Conservation (phyloP, 30 jellyfish, hydroid and myxozoan species). For the Clytia hemisphaerica region DNA sequence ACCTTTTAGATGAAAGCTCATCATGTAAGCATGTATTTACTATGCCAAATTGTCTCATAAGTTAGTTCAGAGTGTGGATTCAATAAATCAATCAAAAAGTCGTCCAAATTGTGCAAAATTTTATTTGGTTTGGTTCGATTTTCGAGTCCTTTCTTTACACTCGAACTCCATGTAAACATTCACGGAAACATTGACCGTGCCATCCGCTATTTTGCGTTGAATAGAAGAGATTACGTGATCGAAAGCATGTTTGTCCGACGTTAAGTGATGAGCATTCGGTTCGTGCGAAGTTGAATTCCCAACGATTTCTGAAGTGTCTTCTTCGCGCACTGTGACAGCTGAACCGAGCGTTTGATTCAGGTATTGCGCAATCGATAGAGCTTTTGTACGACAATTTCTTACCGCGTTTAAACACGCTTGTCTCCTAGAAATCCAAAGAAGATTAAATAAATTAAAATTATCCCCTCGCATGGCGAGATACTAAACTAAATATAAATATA, state of each 20-base stretch:
- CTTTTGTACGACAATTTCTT: constrained; percentile 65
- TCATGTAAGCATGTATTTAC: too few species aligned
- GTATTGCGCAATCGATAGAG: constrained; percentile 77
- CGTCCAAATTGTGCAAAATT: too few species aligned
- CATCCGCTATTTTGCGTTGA: constrained; percentile 8
- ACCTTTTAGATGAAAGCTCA: too few species aligned
- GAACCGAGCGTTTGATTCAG: constrained; percentile 71
- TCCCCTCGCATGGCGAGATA: too few species aligned
- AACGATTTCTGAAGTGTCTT: constrained; percentile 42
- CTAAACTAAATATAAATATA: too few species aligned
- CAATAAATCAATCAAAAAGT: too few species aligned
- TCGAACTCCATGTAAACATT: constrained; percentile 16
- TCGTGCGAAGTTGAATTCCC: constrained; percentile 10
- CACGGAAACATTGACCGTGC: constrained; percentile 5
- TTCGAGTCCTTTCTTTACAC: constrained; percentile 33
- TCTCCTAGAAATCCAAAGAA: constrained; percentile 35
- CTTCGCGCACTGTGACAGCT: constrained; percentile 52
- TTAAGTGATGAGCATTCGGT: too few species aligned
- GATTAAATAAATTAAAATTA: too few species aligned
- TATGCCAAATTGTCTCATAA: too few species aligned
- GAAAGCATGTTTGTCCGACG: too few species aligned
- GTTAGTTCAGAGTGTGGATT: too few species aligned
- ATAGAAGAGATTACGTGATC: neutral
- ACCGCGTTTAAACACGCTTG: constrained; percentile 83
- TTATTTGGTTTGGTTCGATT: too few species aligned